Evolutionary conservation across 2,888 invertebrate genomes (phyloP), one percentile per base, ranked within the genome.

Genomic region (Spodoptera littoralis): DNA sequence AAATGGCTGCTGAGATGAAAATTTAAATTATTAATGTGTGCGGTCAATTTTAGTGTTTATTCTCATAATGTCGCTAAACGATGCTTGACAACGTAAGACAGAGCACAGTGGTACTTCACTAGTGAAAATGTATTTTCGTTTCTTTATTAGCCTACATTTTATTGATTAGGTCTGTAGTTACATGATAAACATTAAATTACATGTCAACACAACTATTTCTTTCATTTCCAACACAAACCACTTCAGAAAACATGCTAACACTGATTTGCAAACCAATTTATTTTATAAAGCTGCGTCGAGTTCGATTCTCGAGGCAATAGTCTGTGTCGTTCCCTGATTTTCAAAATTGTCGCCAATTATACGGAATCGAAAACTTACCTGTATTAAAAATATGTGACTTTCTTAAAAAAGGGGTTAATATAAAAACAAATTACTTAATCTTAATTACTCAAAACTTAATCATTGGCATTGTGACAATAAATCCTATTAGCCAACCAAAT

Each of bases 121-220:
- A 60, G 68, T 74, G 62, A 86, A 9, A 77, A 83, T 82, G 84
- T 85, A 86, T 87, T 90, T 89, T 75, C 22, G 62, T 73, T 85
- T 80, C 86, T 84, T 86, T 83, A 65, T 70, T 85, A 86, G 86
- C 85, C 84, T 89, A 79, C 79, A 72, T 80, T 89, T 88, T 85
- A 89, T 90, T 91, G 89, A 88, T 85, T 93, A 92, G 91, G 90
- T 90, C 79, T 91, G 92, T 93, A 93, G 93, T 89, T 90, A 92
- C 93, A 92, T 91, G 85, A 85, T 92, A 84, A 91, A 94, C 93
- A 93, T 93, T 94, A 94, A 79, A 94, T 93, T 93, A 93, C 94
- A 93, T 94, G 93, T 92, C 92, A 92, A 93, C 93, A 93, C 92
- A 88, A 90, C 90, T 90, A 90, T 85, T 86, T 94, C 93, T 94